Evolutionary conservation across 1,140 invertebrate species (phyloP).

Genomic region (Bombus pascuorum): DNA sequence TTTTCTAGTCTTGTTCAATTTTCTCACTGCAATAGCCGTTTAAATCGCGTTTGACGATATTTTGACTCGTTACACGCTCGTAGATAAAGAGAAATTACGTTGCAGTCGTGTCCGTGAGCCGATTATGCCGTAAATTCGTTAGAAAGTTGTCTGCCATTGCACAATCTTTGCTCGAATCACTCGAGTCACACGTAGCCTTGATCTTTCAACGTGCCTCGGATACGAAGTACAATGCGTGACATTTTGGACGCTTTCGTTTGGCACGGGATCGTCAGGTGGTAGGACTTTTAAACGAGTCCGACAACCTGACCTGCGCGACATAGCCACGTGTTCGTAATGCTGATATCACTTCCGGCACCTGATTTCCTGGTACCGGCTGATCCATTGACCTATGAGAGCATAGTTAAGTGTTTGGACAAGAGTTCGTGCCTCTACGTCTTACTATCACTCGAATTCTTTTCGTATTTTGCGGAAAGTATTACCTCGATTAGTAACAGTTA

Average conservation of each 20-base stretch:
- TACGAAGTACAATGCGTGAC: background rate
- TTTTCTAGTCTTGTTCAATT: conserved; percentile 39
- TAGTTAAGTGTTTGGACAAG: conserved; percentile 69
- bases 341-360: conserved; percentile 70
- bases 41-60: background rate
- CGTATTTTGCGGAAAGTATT: background rate
- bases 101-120: too few species aligned
- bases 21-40: background rate
- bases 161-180: background rate
- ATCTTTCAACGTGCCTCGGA: conserved; percentile 48
- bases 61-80: background rate
- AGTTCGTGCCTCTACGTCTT: conserved; percentile 34
- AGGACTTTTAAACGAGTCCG: background rate
- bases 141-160: background rate
- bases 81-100: background rate
- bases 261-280: conserved; percentile 1
- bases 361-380: conserved; percentile 71
- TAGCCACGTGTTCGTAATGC: conserved; percentile 56
- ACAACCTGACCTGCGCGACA: conserved; percentile 47
- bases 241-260: conserved; percentile 18
- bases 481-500: background rate
- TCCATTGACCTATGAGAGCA: conserved; percentile 69
- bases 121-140: background rate
- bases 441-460: background rate
- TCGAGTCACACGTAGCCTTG: conserved; percentile 35